A percentile compares a stretch with the other conserved stretches of the same genome.
These are phyloP conservation scores for Stomatorhinus ivindoensis DNA, from an alignment of 2,113 vertebrate genomes.

Conservation along the genomic window DNA sequence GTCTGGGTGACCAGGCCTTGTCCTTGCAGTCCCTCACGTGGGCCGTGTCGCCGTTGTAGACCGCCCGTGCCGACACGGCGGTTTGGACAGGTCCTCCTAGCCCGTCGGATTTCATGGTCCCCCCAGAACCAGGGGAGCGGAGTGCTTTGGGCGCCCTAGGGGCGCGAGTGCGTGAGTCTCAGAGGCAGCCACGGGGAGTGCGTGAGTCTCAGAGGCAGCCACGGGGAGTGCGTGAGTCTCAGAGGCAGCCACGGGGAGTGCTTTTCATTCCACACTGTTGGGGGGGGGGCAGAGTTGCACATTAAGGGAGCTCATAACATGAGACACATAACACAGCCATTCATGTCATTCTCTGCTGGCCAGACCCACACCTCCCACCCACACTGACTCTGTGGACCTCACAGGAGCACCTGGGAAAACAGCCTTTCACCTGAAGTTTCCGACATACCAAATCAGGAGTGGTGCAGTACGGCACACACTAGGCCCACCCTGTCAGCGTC, in stretches of 20 bases:
- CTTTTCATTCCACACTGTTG: slow-evolving; percentile 50
- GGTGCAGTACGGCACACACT: not conserved
- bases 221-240: slow-evolving; percentile 51
- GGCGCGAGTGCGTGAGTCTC: slow-evolving; percentile 51
- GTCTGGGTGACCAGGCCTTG: slow-evolving; percentile 58
- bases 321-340: not conserved
- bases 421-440: not conserved
- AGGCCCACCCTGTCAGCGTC: not conserved
- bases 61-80: slow-evolving; percentile 54
- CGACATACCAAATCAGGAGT: not conserved
- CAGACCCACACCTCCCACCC: not conserved
- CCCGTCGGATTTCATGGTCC: slow-evolving; percentile 94
- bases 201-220: slow-evolving; percentile 49
- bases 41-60: slow-evolving; percentile 61
- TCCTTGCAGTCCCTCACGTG: slow-evolving; percentile 71
- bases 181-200: slow-evolving; percentile 40
- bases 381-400: not conserved
- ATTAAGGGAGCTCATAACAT: slow-evolving; percentile 6
- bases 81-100: slow-evolving; percentile 69
- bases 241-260: slow-evolving; percentile 40
- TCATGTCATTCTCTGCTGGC: not conserved
- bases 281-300: not conserved
- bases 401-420: not conserved
- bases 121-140: slow-evolving; percentile 45
- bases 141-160: slow-evolving; percentile 30